Conservation (phyloP, 1,140 invertebrate genomes). For the Rhyzopertha dominica region DNA sequence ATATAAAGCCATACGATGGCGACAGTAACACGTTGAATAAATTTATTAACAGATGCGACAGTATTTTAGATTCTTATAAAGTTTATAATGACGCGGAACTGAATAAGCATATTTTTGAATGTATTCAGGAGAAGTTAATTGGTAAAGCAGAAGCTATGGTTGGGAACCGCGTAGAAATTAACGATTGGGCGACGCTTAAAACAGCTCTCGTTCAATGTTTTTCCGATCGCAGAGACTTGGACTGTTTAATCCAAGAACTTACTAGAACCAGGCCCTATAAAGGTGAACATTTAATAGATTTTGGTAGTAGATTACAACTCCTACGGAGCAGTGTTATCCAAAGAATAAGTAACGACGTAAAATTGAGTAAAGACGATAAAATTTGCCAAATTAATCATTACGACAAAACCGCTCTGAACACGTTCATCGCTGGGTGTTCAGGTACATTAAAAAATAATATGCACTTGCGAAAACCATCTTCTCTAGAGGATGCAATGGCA, state of each 20-base stretch:
- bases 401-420: slow-evolving; percentile 1
- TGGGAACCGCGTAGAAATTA: slow-evolving; percentile 9
- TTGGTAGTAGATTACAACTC: slow-evolving; percentile 5
- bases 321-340: slow-evolving; percentile 3
- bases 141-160: slow-evolving; percentile 13
- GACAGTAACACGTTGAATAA: slow-evolving; percentile 12
- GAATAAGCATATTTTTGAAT: slow-evolving; percentile 14
- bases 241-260: slow-evolving; percentile 6
- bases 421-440: slow-evolving; percentile 3
- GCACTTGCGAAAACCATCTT: slow-evolving; percentile 1
- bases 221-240: slow-evolving; percentile 8
- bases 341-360: slow-evolving; percentile 6
- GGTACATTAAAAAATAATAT: slow-evolving; percentile 2
- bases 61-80: slow-evolving; percentile 6
- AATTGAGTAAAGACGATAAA: not conserved
- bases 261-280: slow-evolving; percentile 5
- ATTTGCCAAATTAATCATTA: slow-evolving; percentile 1
- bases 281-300: slow-evolving; percentile 3
- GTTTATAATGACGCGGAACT: not conserved
- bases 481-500: not conserved
- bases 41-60: slow-evolving; percentile 8
- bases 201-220: slow-evolving; percentile 4
- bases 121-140: slow-evolving; percentile 13
- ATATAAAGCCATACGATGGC: slow-evolving; percentile 10
- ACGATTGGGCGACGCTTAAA: slow-evolving; percentile 1